A percentile compares a stretch with the other conserved stretches of the same genome.
These are phyloP conservation scores for Mirounga angustirostris DNA, from an alignment of 2,113 vertebrate species.

Conservation along the genomic window DNA sequence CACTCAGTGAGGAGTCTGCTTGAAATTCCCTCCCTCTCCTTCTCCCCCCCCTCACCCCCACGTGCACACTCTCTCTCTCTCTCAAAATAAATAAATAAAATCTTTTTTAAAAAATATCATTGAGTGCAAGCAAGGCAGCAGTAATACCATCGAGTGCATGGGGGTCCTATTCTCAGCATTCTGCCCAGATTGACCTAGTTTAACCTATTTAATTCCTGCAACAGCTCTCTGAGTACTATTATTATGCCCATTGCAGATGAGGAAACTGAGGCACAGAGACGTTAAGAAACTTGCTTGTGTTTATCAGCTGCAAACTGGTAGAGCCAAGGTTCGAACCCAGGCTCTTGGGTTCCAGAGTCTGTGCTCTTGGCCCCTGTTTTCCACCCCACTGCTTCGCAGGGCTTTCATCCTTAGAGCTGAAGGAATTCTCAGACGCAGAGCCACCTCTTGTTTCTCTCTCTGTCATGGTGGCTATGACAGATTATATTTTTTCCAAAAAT, in stretches of 20 bases:
- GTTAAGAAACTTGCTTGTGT: neutral
- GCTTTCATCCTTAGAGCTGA: neutral
- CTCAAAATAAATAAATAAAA: neutral
- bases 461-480: neutral
- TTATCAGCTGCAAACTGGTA: neutral
- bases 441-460: neutral
- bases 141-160: rapidly evolving
- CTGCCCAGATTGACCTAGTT: neutral
- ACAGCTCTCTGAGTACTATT: neutral
- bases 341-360: neutral
- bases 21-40: neutral
- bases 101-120: neutral
- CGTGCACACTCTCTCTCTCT: neutral
- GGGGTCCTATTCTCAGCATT: neutral
- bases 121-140: rapidly evolving
- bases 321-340: neutral
- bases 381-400: rapidly evolving
- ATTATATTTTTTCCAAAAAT: neutral
- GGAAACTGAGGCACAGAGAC: neutral
- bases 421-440: neutral
- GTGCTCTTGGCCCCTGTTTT: neutral
- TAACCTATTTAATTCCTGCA: neutral
- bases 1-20: too few relatives aligned
- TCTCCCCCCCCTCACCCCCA: neutral
- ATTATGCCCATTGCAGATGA: neutral